phyloP scores from a whole-genome alignment of 2,797 vertebrate species.

The Lepilemur ruficaudatus region DNA sequence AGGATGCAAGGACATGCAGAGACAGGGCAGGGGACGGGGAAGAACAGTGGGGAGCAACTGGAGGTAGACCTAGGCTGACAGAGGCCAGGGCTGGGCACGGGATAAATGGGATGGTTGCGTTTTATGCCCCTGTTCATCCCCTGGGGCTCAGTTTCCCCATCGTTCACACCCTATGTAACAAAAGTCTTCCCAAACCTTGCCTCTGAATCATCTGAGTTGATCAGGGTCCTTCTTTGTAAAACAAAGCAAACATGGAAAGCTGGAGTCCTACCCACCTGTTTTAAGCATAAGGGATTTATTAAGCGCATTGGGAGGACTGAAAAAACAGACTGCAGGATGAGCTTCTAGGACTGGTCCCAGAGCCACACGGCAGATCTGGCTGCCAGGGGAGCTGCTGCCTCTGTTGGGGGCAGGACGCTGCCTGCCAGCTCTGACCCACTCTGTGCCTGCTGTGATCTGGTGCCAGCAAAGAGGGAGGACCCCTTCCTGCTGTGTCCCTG shows the following conservation, averaged over 20 bases:
- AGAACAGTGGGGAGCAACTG: not conserved
- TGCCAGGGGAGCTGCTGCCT: not conserved
- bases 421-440: not conserved
- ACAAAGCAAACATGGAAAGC: not conserved
- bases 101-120: not conserved
- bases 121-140: not conserved
- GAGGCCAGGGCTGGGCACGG: not conserved
- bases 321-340: not conserved
- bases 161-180: not conserved
- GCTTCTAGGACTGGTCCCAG: not conserved
- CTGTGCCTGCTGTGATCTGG: not conserved
- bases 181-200: not conserved
- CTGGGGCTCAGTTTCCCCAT: not conserved
- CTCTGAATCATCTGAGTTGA: not conserved
- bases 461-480: not conserved
- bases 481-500: too few species aligned
- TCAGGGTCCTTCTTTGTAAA: not conserved
- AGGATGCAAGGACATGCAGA: not conserved
- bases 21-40: not conserved
- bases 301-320: not conserved
- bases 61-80: not conserved
- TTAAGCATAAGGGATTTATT: not conserved
- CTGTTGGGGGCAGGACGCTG: not conserved
- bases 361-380: not conserved
- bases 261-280: not conserved